A percentile compares a stretch with the other conserved stretches of the same genome.
These are phyloP conservation scores for Rhabdomys dilectus DNA, from an alignment of 2,113 vertebrate species.

Conservation along the genomic window DNA sequence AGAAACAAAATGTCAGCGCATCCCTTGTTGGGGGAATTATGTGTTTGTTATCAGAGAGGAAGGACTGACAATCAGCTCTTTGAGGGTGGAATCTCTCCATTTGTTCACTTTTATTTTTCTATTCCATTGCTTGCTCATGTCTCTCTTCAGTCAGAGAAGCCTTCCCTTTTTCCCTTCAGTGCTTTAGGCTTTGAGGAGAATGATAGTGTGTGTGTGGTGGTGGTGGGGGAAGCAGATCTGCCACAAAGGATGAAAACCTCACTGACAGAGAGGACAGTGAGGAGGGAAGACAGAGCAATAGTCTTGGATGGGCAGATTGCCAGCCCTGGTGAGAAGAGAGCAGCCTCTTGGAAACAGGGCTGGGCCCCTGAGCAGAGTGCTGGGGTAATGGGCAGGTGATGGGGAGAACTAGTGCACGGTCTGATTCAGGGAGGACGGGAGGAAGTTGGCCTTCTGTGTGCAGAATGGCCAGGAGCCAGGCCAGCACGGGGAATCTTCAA, in stretches of 20 bases:
- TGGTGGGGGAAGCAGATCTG: background rate
- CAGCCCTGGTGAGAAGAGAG: background rate
- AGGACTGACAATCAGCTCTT: background rate
- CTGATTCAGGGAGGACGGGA: rapidly evolving
- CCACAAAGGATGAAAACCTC: slow-evolving; percentile 1
- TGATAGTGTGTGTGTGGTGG: background rate
- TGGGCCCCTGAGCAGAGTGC: background rate
- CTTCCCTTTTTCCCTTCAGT: background rate
- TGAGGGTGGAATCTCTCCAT: background rate
- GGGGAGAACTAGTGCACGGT: background rate
- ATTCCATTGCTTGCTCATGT: background rate
- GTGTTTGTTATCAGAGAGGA: background rate
- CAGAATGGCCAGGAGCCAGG: slow-evolving; percentile 64
- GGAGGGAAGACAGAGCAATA: background rate
- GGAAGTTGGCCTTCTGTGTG: slow-evolving; percentile 33
- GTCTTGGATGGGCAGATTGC: background rate
- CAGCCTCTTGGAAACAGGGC: background rate
- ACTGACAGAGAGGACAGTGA: background rate
- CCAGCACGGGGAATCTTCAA: slow-evolving; percentile 72
- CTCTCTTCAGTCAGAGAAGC: slow-evolving; percentile 1
- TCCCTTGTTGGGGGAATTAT: background rate
- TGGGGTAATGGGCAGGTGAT: background rate
- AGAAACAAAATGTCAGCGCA: background rate
- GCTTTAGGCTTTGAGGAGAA: background rate
- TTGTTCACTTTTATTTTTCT: background rate